A percentile compares a stretch with the other conserved stretches of the same genome.
Evolutionary conservation across 2,797 vertebrate genomes (phyloP).

Genomic region (Heliangelus exortis): DNA sequence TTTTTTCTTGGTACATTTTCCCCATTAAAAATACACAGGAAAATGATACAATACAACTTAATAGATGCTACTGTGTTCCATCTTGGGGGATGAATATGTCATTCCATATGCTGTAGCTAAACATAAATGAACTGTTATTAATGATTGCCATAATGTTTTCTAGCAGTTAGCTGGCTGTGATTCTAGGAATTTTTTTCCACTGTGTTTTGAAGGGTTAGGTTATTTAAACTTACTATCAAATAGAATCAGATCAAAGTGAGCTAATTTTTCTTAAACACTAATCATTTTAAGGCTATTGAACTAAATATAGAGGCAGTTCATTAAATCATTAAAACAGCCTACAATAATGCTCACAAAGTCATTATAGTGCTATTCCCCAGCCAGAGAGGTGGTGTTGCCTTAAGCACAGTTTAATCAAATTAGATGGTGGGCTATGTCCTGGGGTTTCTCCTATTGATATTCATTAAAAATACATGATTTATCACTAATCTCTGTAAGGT

Average conservation of each 20-base stretch:
- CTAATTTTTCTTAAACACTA: constrained; percentile 90
- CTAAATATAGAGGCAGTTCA: constrained; percentile 90
- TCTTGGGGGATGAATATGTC: constrained; percentile 66
- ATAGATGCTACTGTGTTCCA: constrained; percentile 46
- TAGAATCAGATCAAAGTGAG: constrained; percentile 89
- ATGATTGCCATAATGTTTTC: constrained; percentile 80
- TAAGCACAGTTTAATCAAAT: constrained; percentile 95
- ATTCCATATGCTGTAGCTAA: constrained; percentile 77
- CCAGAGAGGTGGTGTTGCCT: constrained; percentile 87
- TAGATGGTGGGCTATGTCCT: constrained; percentile 90
- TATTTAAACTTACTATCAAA: constrained; percentile 88
- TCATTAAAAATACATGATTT: constrained; percentile 95
- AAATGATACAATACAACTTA: constrained; percentile 34
- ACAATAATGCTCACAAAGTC: constrained; percentile 90
- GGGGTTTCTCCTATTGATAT: constrained; percentile 91
- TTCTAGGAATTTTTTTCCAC: constrained; percentile 80
- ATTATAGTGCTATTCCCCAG: constrained; percentile 89
- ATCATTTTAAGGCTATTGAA: constrained; percentile 90
- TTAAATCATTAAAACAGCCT: constrained; percentile 93
- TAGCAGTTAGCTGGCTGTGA: constrained; percentile 81
- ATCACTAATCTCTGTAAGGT: constrained; percentile 90
- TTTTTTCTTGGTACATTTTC: background rate
- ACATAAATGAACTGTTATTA: constrained; percentile 83
- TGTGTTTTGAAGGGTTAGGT: constrained; percentile 85
- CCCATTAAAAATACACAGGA: background rate